phyloP scores from a whole-genome alignment of 2,888 invertebrate species.

The Phoenoteleia sp. region DNA sequence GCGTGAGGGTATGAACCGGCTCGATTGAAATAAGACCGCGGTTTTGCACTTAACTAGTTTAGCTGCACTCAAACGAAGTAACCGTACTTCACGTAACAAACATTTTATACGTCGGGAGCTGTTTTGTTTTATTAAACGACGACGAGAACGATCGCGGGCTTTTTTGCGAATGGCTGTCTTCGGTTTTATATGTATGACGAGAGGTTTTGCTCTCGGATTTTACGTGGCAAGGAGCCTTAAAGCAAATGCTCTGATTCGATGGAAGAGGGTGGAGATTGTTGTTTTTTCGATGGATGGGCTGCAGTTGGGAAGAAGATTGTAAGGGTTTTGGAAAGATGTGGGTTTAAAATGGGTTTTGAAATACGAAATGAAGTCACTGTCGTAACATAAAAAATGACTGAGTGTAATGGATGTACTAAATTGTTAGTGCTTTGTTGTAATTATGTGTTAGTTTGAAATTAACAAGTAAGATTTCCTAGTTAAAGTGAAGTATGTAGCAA shows the following conservation, averaged over 20 bases:
- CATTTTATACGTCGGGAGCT: conserved; percentile 52
- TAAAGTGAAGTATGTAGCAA: no score
- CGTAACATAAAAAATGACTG: no score
- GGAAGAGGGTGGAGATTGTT: not conserved
- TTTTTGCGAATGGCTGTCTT: not conserved
- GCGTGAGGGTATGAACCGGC: conserved; percentile 65
- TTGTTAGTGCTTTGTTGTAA: no score
- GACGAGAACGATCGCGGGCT: conserved; percentile 21
- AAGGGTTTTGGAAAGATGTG: no score
- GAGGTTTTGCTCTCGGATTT: not conserved
- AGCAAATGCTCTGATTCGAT: not conserved
- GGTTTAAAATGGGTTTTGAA: no score
- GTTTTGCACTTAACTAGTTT: conserved; percentile 70
- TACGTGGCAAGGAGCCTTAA: not conserved
- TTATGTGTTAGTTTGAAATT: no score
- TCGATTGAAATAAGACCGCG: conserved; percentile 76
- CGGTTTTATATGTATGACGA: not conserved
- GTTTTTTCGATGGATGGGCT: not conserved
- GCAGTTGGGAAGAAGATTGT: no score
- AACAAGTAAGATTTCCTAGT: no score
- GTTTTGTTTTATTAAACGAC: conserved; percentile 54
- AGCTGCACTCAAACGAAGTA: conserved; percentile 53
- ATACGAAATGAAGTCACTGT: no score
- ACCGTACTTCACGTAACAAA: conserved; percentile 48
- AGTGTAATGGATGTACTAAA: no score